Conservation (phyloP, 2,888 invertebrate genomes). For the Cataglyphis livida region DNA sequence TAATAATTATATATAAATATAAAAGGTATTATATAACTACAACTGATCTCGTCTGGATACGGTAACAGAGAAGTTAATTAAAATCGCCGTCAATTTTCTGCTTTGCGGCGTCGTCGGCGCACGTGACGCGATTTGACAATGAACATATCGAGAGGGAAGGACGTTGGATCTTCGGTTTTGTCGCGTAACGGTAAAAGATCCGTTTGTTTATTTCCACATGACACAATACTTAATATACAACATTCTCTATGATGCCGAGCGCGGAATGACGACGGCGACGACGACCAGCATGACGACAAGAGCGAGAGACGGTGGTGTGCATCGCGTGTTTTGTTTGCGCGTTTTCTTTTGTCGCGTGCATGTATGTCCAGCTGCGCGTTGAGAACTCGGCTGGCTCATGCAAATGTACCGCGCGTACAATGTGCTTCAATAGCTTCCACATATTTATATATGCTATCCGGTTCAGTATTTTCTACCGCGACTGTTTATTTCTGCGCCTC, state of each 20-base stretch:
- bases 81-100: conserved; percentile 53
- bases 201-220: conserved; percentile 66
- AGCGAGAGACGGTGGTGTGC: conserved; percentile 43
- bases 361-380: conserved; percentile 81
- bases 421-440: conserved; percentile 73
- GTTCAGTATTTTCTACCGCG: conserved; percentile 76
- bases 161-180: conserved; percentile 48
- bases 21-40: conserved; percentile 39
- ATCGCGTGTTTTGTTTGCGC: conserved; percentile 79
- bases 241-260: conserved; percentile 49
- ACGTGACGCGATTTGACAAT: conserved; percentile 55
- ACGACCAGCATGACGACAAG: conserved; percentile 42
- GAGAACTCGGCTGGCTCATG: conserved; percentile 76
- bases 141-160: conserved; percentile 34
- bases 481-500: conserved; percentile 76
- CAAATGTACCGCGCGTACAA: conserved; percentile 78
- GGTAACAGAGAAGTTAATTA: conserved; percentile 53
- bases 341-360: conserved; percentile 79
- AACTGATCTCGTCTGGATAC: conserved; percentile 38
- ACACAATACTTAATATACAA: conserved; percentile 57
- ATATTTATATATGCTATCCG: conserved; percentile 75
- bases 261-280: conserved; percentile 35
- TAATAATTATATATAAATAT: conserved; percentile 50
- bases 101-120: conserved; percentile 39
- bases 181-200: conserved; percentile 41